Percentiles rank a stretch among this genome's conserved stretches.
phyloP scores from a whole-genome alignment of 1,140 invertebrate species.

The Halesus radiatus region DNA sequence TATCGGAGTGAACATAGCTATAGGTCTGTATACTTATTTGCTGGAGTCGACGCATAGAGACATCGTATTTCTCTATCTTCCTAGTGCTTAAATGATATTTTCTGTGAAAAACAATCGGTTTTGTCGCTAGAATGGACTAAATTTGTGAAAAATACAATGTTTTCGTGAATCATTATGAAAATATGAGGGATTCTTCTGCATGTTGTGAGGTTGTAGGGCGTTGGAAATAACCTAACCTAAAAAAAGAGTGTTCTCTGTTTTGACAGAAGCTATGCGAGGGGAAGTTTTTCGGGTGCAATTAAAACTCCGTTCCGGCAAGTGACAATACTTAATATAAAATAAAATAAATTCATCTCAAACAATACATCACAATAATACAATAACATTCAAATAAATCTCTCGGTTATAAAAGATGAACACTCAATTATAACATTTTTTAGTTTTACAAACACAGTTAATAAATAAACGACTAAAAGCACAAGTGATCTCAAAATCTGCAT shows the following conservation, averaged over 20 bases:
- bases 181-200: background rate
- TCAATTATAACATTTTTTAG: too few relatives aligned
- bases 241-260: slow-evolving; percentile 7
- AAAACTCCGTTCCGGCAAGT: too few relatives aligned
- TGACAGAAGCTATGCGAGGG: background rate
- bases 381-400: too few relatives aligned
- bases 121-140: background rate
- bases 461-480: too few relatives aligned
- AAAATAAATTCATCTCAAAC: too few relatives aligned
- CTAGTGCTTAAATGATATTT: background rate
- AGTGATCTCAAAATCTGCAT: too few relatives aligned
- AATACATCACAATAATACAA: too few relatives aligned
- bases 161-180: background rate
- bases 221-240: slow-evolving; percentile 28
- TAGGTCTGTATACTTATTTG: slow-evolving; percentile 9
- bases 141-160: background rate
- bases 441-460: too few relatives aligned
- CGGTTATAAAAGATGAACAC: too few relatives aligned
- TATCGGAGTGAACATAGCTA: slow-evolving; percentile 25
- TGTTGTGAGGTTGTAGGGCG: background rate
- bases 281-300: too few relatives aligned
- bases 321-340: too few relatives aligned
- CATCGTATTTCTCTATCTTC: background rate
- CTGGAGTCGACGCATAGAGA: slow-evolving; percentile 3
- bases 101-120: background rate